phyloP scores from a whole-genome alignment of 2,797 vertebrate genomes.

The Rhinophrynus dorsalis region DNA sequence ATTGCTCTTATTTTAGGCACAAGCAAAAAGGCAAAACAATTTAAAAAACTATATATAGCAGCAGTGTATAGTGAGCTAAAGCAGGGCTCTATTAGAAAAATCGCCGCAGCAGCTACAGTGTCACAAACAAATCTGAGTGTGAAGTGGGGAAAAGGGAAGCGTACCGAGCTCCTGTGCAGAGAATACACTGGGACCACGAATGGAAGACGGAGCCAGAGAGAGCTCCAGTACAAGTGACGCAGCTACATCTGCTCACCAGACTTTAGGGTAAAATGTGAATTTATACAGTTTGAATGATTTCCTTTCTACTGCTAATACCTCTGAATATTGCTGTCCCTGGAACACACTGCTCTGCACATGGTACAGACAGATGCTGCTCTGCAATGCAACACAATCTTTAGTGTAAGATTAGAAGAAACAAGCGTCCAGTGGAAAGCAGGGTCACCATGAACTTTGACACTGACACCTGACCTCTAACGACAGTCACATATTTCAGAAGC shows the following conservation, averaged over 20 bases:
- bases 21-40: constrained; percentile 59
- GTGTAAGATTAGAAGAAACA: neutral
- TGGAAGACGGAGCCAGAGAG: constrained; percentile 16
- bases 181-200: neutral
- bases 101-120: neutral
- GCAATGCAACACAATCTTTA: neutral
- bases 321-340: neutral
- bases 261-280: neutral
- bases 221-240: neutral
- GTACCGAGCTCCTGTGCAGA: neutral
- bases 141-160: neutral
- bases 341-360: neutral
- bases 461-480: no score
- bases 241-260: neutral
- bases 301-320: neutral
- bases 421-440: neutral
- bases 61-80: constrained; percentile 16
- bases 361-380: neutral
- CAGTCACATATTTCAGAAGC: no score
- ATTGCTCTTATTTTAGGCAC: constrained; percentile 66
- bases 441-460: no score
- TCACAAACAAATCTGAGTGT: neutral
- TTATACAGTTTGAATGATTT: neutral
- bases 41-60: constrained; percentile 54
- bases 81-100: neutral